phyloP scores from a whole-genome alignment of 1,140 invertebrate genomes.

The Oedothorax gibbosus region DNA sequence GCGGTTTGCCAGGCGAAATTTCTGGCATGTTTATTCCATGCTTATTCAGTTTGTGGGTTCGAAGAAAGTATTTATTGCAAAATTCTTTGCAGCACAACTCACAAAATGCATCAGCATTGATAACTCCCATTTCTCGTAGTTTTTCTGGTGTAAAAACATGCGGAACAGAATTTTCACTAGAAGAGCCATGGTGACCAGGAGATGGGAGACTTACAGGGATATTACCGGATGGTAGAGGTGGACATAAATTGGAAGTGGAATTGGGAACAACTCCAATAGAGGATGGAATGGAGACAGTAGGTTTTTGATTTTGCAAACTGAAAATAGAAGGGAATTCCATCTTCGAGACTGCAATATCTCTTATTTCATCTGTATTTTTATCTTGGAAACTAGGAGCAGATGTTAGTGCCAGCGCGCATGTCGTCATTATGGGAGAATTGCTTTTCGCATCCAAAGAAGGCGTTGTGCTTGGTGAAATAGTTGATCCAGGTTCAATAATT shows the following conservation, averaged over 20 bases:
- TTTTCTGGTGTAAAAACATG: conserved; percentile 75
- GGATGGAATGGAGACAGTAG: conserved; percentile 6
- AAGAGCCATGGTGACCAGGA: conserved; percentile 43
- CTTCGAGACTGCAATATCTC: conserved; percentile 40
- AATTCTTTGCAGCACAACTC: conserved; percentile 96
- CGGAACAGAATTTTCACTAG: conserved; percentile 43
- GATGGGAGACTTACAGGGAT: conserved; percentile 38
- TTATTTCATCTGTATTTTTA: conserved; percentile 36
- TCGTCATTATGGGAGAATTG: conserved; percentile 59
- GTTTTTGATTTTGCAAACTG: conserved; percentile 51
- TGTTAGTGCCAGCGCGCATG: conserved; percentile 47
- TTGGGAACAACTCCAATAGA: conserved; percentile 18
- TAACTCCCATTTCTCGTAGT: conserved; percentile 80
- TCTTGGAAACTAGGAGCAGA: conserved; percentile 43
- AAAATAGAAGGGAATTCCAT: conserved; percentile 57
- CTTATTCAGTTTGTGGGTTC: conserved; percentile 86
- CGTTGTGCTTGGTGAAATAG: conserved; percentile 50
- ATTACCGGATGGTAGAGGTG: conserved; percentile 41
- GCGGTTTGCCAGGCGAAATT: conserved; percentile 50
- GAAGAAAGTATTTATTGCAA: conserved; percentile 93
- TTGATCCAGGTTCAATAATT: conserved; percentile 70
- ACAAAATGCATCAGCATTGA: conserved; percentile 90
- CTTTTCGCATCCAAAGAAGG: conserved; percentile 53
- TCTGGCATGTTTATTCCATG: conserved; percentile 71
- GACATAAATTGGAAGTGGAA: conserved; percentile 38